Evolutionary conservation across 2,113 vertebrate genomes (phyloP), one percentile per base, ranked within the genome.

Genomic region (Petroica traversi): DNA sequence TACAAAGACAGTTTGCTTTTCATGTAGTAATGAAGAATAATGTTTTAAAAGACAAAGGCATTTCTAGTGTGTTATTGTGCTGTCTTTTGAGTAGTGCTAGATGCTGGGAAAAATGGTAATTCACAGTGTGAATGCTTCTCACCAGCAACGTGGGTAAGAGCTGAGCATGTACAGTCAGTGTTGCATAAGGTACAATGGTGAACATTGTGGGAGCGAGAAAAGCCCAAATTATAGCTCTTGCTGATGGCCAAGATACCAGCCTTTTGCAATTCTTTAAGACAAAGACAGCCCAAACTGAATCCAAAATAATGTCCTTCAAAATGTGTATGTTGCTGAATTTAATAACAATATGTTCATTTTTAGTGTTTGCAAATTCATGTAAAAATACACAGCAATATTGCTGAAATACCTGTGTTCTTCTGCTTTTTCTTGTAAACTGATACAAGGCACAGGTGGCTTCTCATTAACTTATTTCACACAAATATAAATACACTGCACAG

Each of bases 61-160:
- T 94, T 98, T 98, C 97, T 97, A 94, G 94, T 96, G 98, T 97
- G 97, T 98, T 98, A 98, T 98, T 97, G 98, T 94, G 97, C 97
- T 97, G 96, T 97, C 97, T 97, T 95, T 97, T 97, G 97, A 97
- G 92, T 91, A 94, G 96, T 7, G 16, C 95, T 97, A 90, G 97
- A 97, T 98, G 97, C 98, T 98, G 98, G 97, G 97, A 98, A 93
- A 98, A 98, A 98, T 98, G 97, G 97, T 98, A 98, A 98, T 98
- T 98, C 98, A 97, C 97, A 97, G 97, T 97, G 95, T 98, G 98
- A 98, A 98, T 97, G 97, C 97, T 96, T 85, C 96, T 98, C 29
- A 81, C 95, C 95, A 95, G 94, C 85, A 63, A 63, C 59, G 85
- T 74, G 97, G 92, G 92, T 88, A 98, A 96, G 92, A 96, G 94